Percentiles rank a stretch among this genome's conserved stretches.
Evolutionary conservation across 2,113 vertebrate genomes (phyloP).

Genomic region (Hypocryptadius cinnamomeus): DNA sequence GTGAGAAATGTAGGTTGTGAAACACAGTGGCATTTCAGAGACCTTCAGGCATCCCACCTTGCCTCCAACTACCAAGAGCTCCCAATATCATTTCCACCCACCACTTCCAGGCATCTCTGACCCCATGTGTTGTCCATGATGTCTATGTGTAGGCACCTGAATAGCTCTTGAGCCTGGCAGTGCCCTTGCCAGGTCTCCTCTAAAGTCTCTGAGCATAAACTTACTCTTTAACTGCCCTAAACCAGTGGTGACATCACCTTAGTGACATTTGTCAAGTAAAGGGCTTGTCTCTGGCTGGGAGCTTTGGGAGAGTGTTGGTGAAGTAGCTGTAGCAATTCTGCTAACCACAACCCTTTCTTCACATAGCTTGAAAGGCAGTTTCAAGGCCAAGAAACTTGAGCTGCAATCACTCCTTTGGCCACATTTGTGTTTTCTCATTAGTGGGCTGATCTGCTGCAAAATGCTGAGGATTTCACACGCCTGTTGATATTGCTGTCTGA

Average conservation of each 20-base stretch:
- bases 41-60: not conserved
- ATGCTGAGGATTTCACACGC: not conserved
- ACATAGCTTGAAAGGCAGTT: not conserved
- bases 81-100: not conserved
- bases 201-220: not conserved
- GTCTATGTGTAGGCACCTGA: not conserved
- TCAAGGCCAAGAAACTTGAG: not conserved
- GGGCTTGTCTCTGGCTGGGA: fast-evolving
- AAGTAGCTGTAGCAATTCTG: not conserved
- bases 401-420: not conserved
- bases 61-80: not conserved
- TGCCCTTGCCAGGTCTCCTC: not conserved
- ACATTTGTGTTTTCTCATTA: not conserved
- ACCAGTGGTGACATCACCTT: not conserved
- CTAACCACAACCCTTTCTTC: not conserved
- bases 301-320: not conserved
- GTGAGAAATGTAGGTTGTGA: not conserved
- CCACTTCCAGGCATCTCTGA: not conserved
- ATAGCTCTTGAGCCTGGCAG: not conserved
- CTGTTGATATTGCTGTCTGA: not conserved
- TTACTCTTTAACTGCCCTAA: not conserved
- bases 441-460: not conserved
- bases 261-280: not conserved
- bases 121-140: fast-evolving
- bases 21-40: not conserved